These are phyloP conservation scores for Pongo abelii DNA, from an alignment of 2,113 vertebrate species.

Conservation along the genomic window DNA sequence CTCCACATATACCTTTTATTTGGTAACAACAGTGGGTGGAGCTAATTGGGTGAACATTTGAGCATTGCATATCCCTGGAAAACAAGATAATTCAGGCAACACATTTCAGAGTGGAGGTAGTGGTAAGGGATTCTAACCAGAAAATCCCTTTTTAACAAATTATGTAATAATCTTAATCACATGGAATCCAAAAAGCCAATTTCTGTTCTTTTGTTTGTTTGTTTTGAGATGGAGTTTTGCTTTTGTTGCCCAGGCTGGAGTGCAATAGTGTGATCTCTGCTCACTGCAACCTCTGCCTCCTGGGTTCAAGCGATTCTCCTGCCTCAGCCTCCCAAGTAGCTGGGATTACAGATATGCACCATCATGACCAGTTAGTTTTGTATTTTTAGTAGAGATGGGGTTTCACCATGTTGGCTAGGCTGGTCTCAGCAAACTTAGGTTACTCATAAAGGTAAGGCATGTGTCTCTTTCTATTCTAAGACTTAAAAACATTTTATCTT, in stretches of 20 bases:
- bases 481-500: background rate
- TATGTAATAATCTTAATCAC: background rate
- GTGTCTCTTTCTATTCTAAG: background rate
- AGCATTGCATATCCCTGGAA: background rate
- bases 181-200: background rate
- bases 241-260: too few species aligned
- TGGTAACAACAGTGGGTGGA: background rate
- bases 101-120: background rate
- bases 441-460: background rate
- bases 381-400: too few species aligned
- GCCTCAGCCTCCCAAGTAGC: too few species aligned
- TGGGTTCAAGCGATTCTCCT: too few species aligned
- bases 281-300: too few species aligned
- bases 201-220: background rate
- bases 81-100: background rate
- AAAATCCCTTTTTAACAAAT: background rate
- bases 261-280: too few species aligned
- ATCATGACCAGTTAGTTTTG: too few species aligned
- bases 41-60: background rate
- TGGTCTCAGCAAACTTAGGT: background rate
- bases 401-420: too few species aligned
- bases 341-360: too few species aligned
- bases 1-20: background rate
- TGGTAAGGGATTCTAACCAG: background rate
- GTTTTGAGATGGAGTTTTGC: too few species aligned